Base-by-base conservation (phyloP, 2,113 vertebrate species). In the Nipponia nippon region DNA sequence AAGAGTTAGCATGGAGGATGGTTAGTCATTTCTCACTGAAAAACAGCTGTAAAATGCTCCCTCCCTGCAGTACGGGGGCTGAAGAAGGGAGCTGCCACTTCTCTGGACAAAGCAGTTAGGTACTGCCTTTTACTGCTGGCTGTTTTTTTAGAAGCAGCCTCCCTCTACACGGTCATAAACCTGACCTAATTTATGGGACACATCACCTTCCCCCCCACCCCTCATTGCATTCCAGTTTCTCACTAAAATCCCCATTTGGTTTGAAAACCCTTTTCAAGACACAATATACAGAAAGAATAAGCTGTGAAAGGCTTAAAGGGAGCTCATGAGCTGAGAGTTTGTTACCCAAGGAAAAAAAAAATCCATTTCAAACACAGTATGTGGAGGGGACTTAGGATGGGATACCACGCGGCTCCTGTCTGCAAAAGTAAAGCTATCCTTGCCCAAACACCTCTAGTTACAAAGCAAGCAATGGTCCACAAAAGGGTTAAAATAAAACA, bases 401-500 rank as follows among this genome's bases (percentile, higher is more conserved):
- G 65, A 81, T 47, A 26, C n/a, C 13, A 5, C 3, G 44, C 63
- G 36, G 9, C 17, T 78, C 69, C 70, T 36, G n/a, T 44, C 59
- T 44, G 26, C 17, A 78, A 38, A 89, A 67, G n/a, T 40, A 61
- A 93, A 76, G 55, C 32, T 67, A 27, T 63, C 25, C 34, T 62
- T 52, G 36, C 9, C 58, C 3, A 2, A 69, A 85, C 2, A 27
- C 4, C 70, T 71, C 46, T 42, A 23, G 40, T 50, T 63, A 63
- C 34, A 70, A 87, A 92, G 53, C 55, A 52, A 61, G 42, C 49
- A 55, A 40, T 49, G 55, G 47, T 58, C 34, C 34, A 89, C 32
- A 53, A 92, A 97, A 93, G 97, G 78, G 97, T 98, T 98, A 98
- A 97, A 96, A 80, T 76, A 75, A 95, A 95, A 34, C 67, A 93